Evolutionary conservation across 2,888 invertebrate species (phyloP), one percentile per base, ranked within the genome.

Genomic region (Tetramorium bicarinatum): DNA sequence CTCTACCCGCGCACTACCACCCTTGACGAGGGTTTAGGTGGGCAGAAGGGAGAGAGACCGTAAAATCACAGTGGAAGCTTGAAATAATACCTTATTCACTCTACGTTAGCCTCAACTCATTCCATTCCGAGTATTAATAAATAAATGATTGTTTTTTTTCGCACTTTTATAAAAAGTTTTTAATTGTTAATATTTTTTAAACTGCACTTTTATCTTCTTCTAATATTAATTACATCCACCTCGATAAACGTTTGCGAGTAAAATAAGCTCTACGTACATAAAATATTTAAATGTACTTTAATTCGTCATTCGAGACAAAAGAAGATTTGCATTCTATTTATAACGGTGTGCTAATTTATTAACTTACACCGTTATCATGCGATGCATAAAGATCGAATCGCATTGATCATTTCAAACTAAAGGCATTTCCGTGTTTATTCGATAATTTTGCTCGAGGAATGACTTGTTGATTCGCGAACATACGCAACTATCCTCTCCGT

Each of bases 31-130:
- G 59, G 62, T 79, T 79, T 81, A 61, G 74, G 64, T 54, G 67
- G 56, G 56, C 15, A 38, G 15, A n/a, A 18, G 59, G 15, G 41
- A 64, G 34, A 66, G 61, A 72, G 75, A 74, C 82, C 91, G 83
- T 93, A 93, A 93, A 93, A 92, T 93, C 92, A 91, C 80, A 83
- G 89, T 86, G 88, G 87, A 88, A 91, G 90, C 89, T 91, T 91
- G 87, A 86, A 90, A 84, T 86, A 85, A 87, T 87, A 83, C 62
- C 81, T 34, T 66, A 79, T 77, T 83, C 25, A 47, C 41, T 59
- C 21, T 49, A 76, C 18, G n/a, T 15, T 18, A 62, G 29, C 38
- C 15, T 54, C 13, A 67, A 62, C n/a, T 56, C 52, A 41, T 49
- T 80, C n/a, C 2, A 76, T 44, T 25, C 4, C 15, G 3, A 67